A percentile compares a stretch with the other conserved stretches of the same genome.
Evolutionary conservation across 2,797 vertebrate species (phyloP).

Genomic region (Pipistrellus kuhlii): DNA sequence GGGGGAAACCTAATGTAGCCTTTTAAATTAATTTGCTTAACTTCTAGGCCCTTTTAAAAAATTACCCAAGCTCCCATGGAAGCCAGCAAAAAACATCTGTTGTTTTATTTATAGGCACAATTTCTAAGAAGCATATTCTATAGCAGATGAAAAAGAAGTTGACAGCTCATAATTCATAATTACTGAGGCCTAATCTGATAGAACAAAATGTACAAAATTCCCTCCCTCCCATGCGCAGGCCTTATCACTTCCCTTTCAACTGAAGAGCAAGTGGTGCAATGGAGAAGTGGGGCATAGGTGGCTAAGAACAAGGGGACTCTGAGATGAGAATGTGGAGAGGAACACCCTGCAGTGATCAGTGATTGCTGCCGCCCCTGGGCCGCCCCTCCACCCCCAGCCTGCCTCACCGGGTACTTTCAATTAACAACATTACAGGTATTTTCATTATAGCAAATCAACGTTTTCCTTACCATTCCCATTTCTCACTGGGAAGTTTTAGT

Average conservation of each 20-base stretch:
- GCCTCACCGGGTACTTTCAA: slow-evolving; percentile 45
- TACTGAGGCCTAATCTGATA: slow-evolving; percentile 87
- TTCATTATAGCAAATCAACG: background rate
- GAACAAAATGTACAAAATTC: slow-evolving; percentile 88
- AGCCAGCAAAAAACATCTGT: slow-evolving; percentile 90
- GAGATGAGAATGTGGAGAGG: slow-evolving; percentile 51
- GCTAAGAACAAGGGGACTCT: slow-evolving; percentile 12
- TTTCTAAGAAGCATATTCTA: slow-evolving; percentile 90
- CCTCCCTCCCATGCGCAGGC: slow-evolving; percentile 75
- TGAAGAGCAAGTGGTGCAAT: slow-evolving; percentile 53
- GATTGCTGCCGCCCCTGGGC: background rate
- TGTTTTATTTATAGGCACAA: slow-evolving; percentile 90
- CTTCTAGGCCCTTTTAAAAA: slow-evolving; percentile 74
- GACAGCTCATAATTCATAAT: slow-evolving; percentile 89
- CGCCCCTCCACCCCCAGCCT: background rate
- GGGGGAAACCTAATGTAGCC: slow-evolving; percentile 81
- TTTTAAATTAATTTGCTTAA: slow-evolving; percentile 58
- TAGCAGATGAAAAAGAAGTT: slow-evolving; percentile 88
- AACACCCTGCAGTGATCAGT: background rate
- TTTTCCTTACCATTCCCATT: background rate
- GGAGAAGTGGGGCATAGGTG: slow-evolving; percentile 65
- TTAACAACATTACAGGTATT: slow-evolving; percentile 46
- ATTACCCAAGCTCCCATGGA: slow-evolving; percentile 79
- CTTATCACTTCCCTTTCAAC: slow-evolving; percentile 82
- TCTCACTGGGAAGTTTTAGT: background rate